Conservation (phyloP, 2,888 invertebrate species). For the Drosophila koepferae region DNA sequence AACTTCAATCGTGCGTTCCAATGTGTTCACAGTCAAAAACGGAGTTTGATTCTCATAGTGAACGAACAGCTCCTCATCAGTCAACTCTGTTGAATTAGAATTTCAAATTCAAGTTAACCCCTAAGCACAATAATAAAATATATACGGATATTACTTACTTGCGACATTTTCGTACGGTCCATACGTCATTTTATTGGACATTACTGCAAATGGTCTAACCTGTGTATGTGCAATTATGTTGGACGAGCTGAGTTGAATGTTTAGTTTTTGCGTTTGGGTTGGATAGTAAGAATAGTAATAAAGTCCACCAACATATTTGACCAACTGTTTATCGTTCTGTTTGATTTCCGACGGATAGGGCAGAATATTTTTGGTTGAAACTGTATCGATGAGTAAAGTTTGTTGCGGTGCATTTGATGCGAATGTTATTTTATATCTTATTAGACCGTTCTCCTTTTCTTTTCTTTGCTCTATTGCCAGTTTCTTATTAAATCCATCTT, state of each 20-base stretch:
- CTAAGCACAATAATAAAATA: no score
- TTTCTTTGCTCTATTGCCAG: conserved; percentile 86
- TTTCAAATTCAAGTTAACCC: background rate
- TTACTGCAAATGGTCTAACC: conserved; percentile 91
- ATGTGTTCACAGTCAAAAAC: conserved; percentile 95
- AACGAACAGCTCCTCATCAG: conserved; percentile 89
- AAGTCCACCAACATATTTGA: conserved; percentile 93
- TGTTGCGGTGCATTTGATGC: conserved; percentile 82
- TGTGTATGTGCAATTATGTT: conserved; percentile 92
- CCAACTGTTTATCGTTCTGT: conserved; percentile 97
- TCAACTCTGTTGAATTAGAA: conserved; percentile 83
- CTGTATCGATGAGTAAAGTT: conserved; percentile 87
- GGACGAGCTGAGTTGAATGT: conserved; percentile 90
- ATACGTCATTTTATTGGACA: conserved; percentile 93
- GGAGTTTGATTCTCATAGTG: conserved; percentile 99
- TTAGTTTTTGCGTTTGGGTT: conserved; percentile 92
- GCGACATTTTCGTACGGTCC: conserved; percentile 94
- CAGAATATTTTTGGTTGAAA: conserved; percentile 90
- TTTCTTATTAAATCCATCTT: conserved; percentile 88
- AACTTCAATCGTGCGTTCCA: conserved; percentile 96
- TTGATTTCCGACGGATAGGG: conserved; percentile 95
- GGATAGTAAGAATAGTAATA: conserved; percentile 94
- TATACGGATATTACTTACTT: conserved; percentile 60
- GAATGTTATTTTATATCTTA: conserved; percentile 87
- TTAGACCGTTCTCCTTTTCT: conserved; percentile 85